These are phyloP conservation scores for Gymnoscopelus microlampas DNA, from an alignment of 2,797 vertebrate genomes.

Conservation along the genomic window DNA sequence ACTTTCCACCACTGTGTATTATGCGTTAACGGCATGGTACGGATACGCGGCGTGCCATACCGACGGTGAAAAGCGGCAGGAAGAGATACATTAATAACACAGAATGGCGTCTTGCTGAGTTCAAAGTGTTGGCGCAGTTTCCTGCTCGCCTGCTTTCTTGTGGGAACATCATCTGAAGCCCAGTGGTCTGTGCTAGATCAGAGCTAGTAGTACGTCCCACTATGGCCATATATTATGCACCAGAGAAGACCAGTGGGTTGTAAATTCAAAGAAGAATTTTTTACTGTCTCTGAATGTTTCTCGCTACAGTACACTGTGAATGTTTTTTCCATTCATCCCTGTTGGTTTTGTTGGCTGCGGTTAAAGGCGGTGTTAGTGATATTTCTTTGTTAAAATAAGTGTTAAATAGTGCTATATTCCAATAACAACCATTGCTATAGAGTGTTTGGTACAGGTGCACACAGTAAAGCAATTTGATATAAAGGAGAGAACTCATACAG, in stretches of 20 bases:
- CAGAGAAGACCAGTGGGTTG: neutral
- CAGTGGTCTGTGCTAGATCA: neutral
- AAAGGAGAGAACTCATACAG: too few species aligned
- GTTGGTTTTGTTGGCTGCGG: neutral
- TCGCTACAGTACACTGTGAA: neutral
- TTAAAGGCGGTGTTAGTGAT: too few species aligned
- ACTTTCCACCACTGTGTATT: too few species aligned
- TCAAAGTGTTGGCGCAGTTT: conserved; percentile 6
- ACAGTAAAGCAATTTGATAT: too few species aligned
- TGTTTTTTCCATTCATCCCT: neutral
- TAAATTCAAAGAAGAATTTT: neutral
- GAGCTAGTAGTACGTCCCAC: conserved; percentile 2
- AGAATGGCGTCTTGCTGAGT: neutral
- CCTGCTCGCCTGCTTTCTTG: conserved; percentile 12
- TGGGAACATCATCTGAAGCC: conserved; percentile 6
- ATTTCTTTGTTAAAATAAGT: too few species aligned
- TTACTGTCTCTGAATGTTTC: conserved; percentile 14
- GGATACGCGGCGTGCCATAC: neutral
- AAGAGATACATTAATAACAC: neutral
- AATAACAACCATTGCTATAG: too few species aligned
- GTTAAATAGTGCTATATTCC: too few species aligned
- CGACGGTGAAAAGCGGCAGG: neutral
- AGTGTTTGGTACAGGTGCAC: too few species aligned
- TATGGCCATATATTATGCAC: neutral
- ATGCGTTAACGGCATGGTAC: neutral